Conservation (phyloP, 2,797 vertebrate species). For the Salarias fasciatus region DNA sequence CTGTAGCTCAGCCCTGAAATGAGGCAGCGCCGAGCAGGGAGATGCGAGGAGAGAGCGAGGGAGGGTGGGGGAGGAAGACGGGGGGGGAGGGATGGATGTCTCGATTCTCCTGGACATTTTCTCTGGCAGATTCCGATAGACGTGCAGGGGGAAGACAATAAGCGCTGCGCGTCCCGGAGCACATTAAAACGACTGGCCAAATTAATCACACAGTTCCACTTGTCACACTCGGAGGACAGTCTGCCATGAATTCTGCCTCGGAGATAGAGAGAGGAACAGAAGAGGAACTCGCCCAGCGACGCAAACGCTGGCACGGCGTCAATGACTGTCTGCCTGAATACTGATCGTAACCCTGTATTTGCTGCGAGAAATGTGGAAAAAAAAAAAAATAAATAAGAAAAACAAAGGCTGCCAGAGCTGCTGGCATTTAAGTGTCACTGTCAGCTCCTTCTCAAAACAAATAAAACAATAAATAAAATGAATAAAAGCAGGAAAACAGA, state of each 20-base stretch:
- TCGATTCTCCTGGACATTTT: slow-evolving; percentile 71
- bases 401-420: slow-evolving; percentile 52
- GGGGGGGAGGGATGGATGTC: slow-evolving; percentile 41
- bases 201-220: slow-evolving; percentile 83
- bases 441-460: slow-evolving; percentile 41
- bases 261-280: slow-evolving; percentile 62
- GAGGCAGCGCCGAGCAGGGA: slow-evolving; percentile 47
- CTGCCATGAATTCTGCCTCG: slow-evolving; percentile 73
- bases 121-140: slow-evolving; percentile 72
- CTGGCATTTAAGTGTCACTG: slow-evolving; percentile 53
- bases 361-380: slow-evolving; percentile 51
- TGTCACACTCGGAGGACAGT: slow-evolving; percentile 79
- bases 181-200: slow-evolving; percentile 82
- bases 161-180: slow-evolving; percentile 74
- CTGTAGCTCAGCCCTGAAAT: slow-evolving; percentile 67
- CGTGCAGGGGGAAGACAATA: slow-evolving; percentile 75
- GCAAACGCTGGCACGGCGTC: slow-evolving; percentile 68
- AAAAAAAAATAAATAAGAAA: slow-evolving; percentile 38
- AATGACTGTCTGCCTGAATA: slow-evolving; percentile 72
- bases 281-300: slow-evolving; percentile 63
- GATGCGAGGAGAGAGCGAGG: neutral
- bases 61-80: neutral
- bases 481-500: slow-evolving; percentile 28
- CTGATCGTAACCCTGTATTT: slow-evolving; percentile 60
- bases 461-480: slow-evolving; percentile 41